Conservation (phyloP, 2,797 vertebrate genomes). For the Lacerta agilis region DNA sequence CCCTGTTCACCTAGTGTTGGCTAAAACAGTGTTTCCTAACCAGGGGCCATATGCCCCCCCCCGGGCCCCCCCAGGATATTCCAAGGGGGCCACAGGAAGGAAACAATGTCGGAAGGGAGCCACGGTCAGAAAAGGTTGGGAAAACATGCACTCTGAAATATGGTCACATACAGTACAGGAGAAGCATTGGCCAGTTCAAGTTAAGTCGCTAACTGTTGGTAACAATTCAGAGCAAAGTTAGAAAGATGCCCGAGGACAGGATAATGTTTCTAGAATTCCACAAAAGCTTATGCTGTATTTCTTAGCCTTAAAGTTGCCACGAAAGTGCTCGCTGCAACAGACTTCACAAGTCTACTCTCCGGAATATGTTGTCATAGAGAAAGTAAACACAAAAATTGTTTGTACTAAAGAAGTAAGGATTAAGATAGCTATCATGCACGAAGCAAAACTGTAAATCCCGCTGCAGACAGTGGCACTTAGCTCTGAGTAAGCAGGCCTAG, state of each 20-base stretch:
- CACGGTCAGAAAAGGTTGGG: too few species aligned
- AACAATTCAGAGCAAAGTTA: neutral
- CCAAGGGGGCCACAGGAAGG: too few species aligned
- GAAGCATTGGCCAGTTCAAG: neutral
- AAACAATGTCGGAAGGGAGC: too few species aligned
- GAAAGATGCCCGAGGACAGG: neutral
- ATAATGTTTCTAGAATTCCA: neutral
- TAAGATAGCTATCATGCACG: neutral
- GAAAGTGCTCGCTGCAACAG: neutral
- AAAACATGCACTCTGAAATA: neutral
- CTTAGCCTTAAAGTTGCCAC: neutral
- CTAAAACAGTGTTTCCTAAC: too few species aligned
- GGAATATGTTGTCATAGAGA: neutral
- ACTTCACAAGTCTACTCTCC: neutral
- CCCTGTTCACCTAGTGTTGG: too few species aligned
- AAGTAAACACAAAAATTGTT: neutral
- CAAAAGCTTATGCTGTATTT: neutral
- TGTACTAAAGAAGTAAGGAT: neutral
- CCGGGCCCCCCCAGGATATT: too few species aligned
- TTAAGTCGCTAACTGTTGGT: neutral
- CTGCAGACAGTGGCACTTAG: too few species aligned
- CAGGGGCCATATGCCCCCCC: too few species aligned
- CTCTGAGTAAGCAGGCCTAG: neutral
- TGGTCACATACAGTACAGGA: neutral
- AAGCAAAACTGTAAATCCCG: neutral